phyloP scores from a whole-genome alignment of 1,140 invertebrate species.

The Papilio glaucus region DNA sequence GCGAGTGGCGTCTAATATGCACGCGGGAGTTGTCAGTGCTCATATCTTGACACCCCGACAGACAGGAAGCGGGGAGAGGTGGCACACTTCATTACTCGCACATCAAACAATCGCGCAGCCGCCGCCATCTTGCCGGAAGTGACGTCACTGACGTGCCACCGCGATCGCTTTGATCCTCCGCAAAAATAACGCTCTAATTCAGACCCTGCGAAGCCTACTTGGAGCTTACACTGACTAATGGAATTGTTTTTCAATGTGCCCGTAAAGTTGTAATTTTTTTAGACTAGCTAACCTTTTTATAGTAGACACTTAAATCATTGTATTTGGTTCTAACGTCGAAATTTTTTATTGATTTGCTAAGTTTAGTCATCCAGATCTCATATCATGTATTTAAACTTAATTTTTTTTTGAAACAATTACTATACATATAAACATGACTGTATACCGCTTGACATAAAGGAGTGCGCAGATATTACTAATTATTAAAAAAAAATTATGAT shows the following conservation, averaged over 20 bases:
- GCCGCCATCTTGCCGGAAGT: conserved; percentile 80
- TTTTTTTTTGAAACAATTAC: too few species aligned
- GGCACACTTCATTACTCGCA: conserved; percentile 80
- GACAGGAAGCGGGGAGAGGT: conserved; percentile 73
- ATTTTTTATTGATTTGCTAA: too few species aligned
- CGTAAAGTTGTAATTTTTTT: conserved; percentile 17
- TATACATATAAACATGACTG: too few species aligned
- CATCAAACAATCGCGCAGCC: conserved; percentile 78
- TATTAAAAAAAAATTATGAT: too few species aligned
- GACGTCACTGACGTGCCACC: conserved; percentile 70
- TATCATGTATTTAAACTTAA: too few species aligned
- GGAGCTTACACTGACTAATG: conserved; percentile 44
- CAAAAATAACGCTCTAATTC: conserved; percentile 70
- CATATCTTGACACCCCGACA: conserved; percentile 75
- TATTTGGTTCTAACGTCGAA: neutral
- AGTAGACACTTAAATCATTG: neutral
- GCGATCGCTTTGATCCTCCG: conserved; percentile 75
- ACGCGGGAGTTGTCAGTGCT: conserved; percentile 60
- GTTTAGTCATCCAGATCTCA: too few species aligned
- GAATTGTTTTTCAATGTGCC: conserved; percentile 45
- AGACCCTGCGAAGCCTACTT: conserved; percentile 39
- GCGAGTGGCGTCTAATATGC: conserved; percentile 61
- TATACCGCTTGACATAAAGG: too few species aligned
- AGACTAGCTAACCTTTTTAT: neutral
- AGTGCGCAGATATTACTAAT: too few species aligned